A percentile compares a stretch with the other conserved stretches of the same genome.
These are phyloP conservation scores for Corvus moneduloides DNA, from an alignment of 2,113 vertebrate species.

Conservation along the genomic window DNA sequence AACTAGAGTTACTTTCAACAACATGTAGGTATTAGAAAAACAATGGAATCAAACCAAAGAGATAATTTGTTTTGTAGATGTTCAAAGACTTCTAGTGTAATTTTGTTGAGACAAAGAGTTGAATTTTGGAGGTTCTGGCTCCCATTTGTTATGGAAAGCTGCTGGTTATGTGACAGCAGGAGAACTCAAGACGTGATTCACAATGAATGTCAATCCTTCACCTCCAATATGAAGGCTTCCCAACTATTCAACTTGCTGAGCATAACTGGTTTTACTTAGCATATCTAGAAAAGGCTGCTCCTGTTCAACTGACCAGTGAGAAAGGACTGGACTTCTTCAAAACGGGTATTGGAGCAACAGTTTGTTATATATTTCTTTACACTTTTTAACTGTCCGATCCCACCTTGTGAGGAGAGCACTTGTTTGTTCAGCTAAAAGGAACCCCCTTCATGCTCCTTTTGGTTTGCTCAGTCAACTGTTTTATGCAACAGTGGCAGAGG, in stretches of 20 bases:
- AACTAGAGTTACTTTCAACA: slow-evolving; percentile 49
- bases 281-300: slow-evolving; percentile 46
- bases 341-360: slow-evolving; percentile 67
- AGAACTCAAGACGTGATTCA: slow-evolving; percentile 60
- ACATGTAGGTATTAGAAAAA: slow-evolving; percentile 29
- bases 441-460: slow-evolving; percentile 50
- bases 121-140: neutral
- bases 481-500: slow-evolving; percentile 62
- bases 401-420: slow-evolving; percentile 65
- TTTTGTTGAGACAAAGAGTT: neutral
- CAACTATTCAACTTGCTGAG: slow-evolving; percentile 60
- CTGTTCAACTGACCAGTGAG: slow-evolving; percentile 69
- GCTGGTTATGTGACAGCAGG: slow-evolving; percentile 38
- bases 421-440: slow-evolving; percentile 58
- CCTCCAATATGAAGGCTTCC: slow-evolving; percentile 48
- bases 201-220: slow-evolving; percentile 63
- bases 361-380: slow-evolving; percentile 68
- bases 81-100: neutral
- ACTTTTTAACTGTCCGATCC: slow-evolving; percentile 60
- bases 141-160: neutral
- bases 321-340: slow-evolving; percentile 68
- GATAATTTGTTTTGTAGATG: neutral
- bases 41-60: slow-evolving; percentile 6
- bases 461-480: slow-evolving; percentile 55
- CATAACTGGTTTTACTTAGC: slow-evolving; percentile 60